Base-by-base conservation (phyloP, 1,140 invertebrate genomes). In the Aricia agestis region DNA sequence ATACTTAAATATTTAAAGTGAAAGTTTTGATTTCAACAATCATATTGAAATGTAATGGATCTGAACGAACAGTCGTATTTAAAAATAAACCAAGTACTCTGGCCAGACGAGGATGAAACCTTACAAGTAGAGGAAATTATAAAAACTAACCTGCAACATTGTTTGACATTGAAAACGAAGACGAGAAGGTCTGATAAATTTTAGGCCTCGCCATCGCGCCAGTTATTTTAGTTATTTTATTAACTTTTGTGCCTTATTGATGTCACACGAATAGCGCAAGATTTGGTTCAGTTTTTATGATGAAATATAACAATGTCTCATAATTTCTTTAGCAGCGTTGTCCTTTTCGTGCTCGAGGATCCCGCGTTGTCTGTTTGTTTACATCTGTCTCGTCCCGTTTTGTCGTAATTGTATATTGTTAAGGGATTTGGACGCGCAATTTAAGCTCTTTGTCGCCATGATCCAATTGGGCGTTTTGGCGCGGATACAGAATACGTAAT, bases 401-500 rank as follows among this genome's bases (percentile, higher is more conserved):
- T 80, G 76, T 73, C 66, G 77, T 79, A 78, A 86, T 83, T 84
- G 83, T 82, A 83, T 81, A 87, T 88, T 88, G 86, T 89, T 81
- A 85, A 78, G 77, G 87, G 86, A 89, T 91, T 89, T 89, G 83
- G 79, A 86, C 86, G 89, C 83, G 81, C 89, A 89, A 89, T 91
- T 91, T 85, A 83, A 89, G 82, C 82, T 89, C 84, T 89, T 86
- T 90, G 89, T 87, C 82, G 78, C 78, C 79, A 73, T 87, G 85
- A 91, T 89, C 84, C 86, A 85, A 87, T 88, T 86, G 79, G 80
- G 78, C 71, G 82, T 84, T 90, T 76, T 88, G 83, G 86, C 86
- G 82, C 87, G 84, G 81, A 87, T 86, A 86, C 88, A 87, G 85
- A 87, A 89, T 87, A 90, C 87, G 88, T 87, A 89, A 90, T 89